Evolutionary conservation across 1,140 invertebrate genomes (phyloP), one percentile per base, ranked within the genome.

Genomic region (Drosophila santomea): DNA sequence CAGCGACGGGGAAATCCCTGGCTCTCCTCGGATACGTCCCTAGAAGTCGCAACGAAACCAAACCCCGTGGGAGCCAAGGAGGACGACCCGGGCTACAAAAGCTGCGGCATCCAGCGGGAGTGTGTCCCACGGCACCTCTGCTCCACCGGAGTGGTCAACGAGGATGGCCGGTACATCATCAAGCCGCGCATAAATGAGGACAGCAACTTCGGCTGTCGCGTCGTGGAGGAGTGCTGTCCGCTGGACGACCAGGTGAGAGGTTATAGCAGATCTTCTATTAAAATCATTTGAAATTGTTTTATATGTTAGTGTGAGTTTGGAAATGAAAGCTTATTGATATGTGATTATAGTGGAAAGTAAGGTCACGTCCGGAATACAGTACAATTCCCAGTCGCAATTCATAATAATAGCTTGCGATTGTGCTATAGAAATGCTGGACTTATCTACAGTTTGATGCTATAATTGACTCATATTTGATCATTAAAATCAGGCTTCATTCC

Each of bases 121-220:
- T 89, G 84, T 15, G 84, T 89, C n/a, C 85, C 85, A 1, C 57
- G 84, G 7, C 68, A 84, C 28, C 45, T 89, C 15, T 89, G 84
- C 54, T 20, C 35, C 11, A 63, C 64, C 0, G 84, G 84, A 4
- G 41, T 36, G 2, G 36, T 90, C 17, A 89, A 89, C 17, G 52
- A 69, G 10, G 74, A 89, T 23, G 84, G 84, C 0, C 41, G 69
- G 1, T 80, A 52, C n/a, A 71, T 89, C n/a, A 55, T 89, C n/a
- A 69, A 12, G 48, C 54, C 84, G 1, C 62, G 80, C 3, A 78
- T 89, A 7, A 62, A 71, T 43, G 44, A 74, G 4, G 35, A n/a
- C 11, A 86, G 63, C 67, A 88, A 79, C 17, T 62, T 50, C 20
- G 80, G 72, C 12, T 88, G 84, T 14, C 28, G 35, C 1, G 47